phyloP scores from a whole-genome alignment of 1,140 invertebrate genomes.

The Lepidurus apus region DNA sequence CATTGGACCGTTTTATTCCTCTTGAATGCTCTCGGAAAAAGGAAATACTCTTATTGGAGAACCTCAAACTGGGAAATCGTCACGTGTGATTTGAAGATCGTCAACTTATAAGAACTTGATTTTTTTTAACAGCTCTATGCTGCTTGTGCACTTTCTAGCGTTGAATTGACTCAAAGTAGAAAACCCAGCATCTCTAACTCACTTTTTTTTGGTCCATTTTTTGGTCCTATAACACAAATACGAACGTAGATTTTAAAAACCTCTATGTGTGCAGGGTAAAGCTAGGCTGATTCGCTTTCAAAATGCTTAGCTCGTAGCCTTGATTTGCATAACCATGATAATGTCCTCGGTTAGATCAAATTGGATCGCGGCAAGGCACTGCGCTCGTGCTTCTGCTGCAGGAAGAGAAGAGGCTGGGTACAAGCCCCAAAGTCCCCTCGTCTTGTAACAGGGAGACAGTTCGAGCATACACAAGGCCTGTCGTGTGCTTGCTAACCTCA shows the following conservation, averaged over 20 bases:
- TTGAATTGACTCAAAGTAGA: too few species aligned
- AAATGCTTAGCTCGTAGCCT: background rate
- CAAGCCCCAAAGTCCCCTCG: background rate
- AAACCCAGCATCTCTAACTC: background rate
- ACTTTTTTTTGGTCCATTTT: background rate
- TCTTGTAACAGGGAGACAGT: background rate
- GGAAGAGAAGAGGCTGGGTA: background rate
- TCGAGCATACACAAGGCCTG: conserved; percentile 3
- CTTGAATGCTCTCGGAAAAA: background rate
- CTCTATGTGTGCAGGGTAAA: background rate
- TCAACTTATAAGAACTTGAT: too few species aligned
- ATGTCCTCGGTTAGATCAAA: conserved; percentile 21
- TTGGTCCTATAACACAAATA: background rate
- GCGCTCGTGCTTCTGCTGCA: background rate
- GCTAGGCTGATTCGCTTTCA: background rate
- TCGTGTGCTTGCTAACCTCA: background rate
- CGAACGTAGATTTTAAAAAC: background rate
- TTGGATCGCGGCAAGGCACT: conserved; percentile 8
- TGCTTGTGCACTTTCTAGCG: too few species aligned
- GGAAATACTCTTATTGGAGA: background rate
- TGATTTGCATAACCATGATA: conserved; percentile 19
- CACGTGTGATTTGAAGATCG: too few species aligned
- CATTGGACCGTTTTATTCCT: background rate
- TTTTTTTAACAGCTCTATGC: too few species aligned
- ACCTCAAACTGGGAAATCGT: too few species aligned